Evolutionary conservation across 2,113 vertebrate species (phyloP), one percentile per base, ranked within the genome.

Genomic region (Hippocampus guttulatus): DNA sequence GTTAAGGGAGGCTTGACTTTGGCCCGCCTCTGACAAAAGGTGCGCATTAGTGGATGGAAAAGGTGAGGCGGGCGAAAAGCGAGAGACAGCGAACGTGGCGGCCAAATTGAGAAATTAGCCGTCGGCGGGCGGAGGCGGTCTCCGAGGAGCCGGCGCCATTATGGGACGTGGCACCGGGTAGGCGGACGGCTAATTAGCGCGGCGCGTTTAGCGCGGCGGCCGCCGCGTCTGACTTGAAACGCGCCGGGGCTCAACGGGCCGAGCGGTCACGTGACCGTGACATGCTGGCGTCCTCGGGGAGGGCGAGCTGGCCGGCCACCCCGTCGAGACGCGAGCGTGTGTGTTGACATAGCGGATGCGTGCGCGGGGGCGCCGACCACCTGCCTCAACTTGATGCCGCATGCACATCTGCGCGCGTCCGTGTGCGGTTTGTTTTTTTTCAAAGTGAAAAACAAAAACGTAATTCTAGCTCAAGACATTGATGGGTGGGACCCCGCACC

Each of bases 71-170:
- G 67, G 72, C 77, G 76, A 86, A 89, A 61, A 88, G 87, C 67
- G 76, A 81, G 81, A 74, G 81, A 74, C 72, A 71, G 80, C 71
- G 82, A 85, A 88, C 77, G 82, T 84, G 75, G 76, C 33, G 82
- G 88, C 92, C 89, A 91, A 91, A 91, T 91, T 91, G 90, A 90
- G 90, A 91, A 92, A 92, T 92, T 92, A 93, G 87, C 83, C 83
- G 84, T 54, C 73, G 76, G 81, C 74, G 69, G 75, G 77, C 74
- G 69, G 79, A 65, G 75, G 85, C 76, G 33, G 81, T 91, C 90
- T 91, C 91, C 12, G 75, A 90, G 91, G 90, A 89, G 82, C 79
- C 49, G 43, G 43, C 43, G 88, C 89, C 88, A 88, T 91, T 91
- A 90, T 73, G 85, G 83, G 87, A 81, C 86, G 81, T 86, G 90